phyloP scores from a whole-genome alignment of 2,113 vertebrate species.

The Electrona antarctica region DNA sequence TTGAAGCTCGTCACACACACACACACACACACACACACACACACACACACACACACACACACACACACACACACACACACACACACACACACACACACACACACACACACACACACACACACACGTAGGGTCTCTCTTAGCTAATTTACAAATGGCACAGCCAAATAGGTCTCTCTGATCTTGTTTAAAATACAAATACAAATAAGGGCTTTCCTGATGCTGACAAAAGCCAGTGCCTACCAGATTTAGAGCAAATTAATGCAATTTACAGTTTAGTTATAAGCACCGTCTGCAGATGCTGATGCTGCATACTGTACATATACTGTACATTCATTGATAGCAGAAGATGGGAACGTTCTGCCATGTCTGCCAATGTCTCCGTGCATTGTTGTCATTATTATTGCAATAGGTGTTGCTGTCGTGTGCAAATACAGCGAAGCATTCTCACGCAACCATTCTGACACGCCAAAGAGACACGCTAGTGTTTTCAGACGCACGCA shows the following conservation, averaged over 20 bases:
- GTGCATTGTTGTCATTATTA: constrained; percentile 5
- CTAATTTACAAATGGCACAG: no score
- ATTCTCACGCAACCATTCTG: background rate
- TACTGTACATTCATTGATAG: background rate
- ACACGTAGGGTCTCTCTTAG: background rate
- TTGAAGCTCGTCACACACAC: no score
- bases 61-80: background rate
- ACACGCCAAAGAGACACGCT: constrained; percentile 2
- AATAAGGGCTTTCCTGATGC: no score
- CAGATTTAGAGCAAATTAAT: background rate
- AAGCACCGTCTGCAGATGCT: constrained; percentile 7
- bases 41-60: background rate
- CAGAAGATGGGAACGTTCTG: background rate
- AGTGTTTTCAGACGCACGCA: no score
- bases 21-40: no score
- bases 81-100: background rate
- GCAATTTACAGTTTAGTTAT: constrained; percentile 17
- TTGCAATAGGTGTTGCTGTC: background rate
- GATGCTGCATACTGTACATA: constrained; percentile 13
- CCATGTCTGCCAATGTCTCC: constrained; percentile 1
- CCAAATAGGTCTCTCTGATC: no score
- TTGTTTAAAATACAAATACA: no score
- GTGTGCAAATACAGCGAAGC: no score
- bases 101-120: background rate
- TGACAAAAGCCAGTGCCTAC: background rate